phyloP scores from a whole-genome alignment of 2,888 invertebrate genomes.

The Spialia ferax region DNA sequence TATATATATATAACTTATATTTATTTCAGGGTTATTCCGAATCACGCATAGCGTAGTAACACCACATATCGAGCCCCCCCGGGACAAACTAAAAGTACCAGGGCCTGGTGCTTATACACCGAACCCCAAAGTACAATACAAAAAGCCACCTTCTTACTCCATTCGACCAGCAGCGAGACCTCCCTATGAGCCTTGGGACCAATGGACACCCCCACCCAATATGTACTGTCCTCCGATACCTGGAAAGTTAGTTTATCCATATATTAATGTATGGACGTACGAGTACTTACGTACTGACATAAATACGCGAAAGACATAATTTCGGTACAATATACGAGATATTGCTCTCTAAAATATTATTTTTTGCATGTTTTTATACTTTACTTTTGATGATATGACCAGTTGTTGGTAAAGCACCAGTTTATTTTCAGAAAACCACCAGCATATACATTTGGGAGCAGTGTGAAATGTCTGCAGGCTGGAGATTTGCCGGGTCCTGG shows the following conservation, averaged over 20 bases:
- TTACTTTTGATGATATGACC: background rate
- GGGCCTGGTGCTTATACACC: constrained; percentile 67
- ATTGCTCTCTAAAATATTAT: too few species aligned
- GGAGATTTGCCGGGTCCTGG: constrained; percentile 65
- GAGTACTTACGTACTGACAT: too few species aligned
- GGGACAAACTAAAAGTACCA: constrained; percentile 54
- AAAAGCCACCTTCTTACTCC: constrained; percentile 65
- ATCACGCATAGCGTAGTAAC: constrained; percentile 64
- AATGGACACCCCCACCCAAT: constrained; percentile 76
- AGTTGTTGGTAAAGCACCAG: too few species aligned
- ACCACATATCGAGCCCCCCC: constrained; percentile 52
- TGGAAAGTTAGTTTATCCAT: constrained; percentile 53
- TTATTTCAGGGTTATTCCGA: constrained; percentile 54
- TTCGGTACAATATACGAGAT: too few species aligned
- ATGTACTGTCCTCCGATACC: constrained; percentile 70
- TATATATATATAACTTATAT: too few species aligned
- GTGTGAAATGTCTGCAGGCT: constrained; percentile 40
- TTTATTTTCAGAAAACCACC: constrained; percentile 59
- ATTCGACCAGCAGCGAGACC: constrained; percentile 59
- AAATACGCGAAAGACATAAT: too few species aligned
- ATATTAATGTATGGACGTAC: too few species aligned
- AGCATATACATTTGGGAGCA: constrained; percentile 59
- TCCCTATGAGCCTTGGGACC: constrained; percentile 61
- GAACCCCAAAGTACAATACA: constrained; percentile 47
- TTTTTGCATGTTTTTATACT: too few species aligned